Conservation (phyloP, 2,113 vertebrate species). For the Oncorhynchus keta region DNA sequence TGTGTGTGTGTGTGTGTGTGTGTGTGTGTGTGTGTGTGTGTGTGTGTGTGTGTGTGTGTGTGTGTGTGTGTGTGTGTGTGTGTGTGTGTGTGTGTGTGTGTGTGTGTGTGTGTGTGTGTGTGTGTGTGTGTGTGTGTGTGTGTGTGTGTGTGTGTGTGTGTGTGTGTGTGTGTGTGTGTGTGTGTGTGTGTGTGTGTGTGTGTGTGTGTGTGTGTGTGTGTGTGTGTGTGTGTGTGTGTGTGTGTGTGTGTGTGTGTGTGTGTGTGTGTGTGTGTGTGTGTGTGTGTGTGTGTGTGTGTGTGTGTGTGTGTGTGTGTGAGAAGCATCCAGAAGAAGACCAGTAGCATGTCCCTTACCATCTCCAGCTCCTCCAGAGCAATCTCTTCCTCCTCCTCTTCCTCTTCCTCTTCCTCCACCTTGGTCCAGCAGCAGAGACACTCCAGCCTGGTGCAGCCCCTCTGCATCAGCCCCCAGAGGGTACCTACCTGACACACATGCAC, state of each 20-base stretch:
- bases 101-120: background rate
- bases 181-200: conserved; percentile 13
- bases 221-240: conserved; percentile 27
- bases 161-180: conserved; percentile 16
- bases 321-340: conserved; percentile 74
- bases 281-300: background rate
- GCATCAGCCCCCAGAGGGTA: conserved; percentile 65
- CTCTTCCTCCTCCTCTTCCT: conserved; percentile 50
- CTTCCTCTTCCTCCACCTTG: conserved; percentile 51
- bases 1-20: conserved; percentile 15
- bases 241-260: conserved; percentile 5
- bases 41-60: conserved; percentile 24
- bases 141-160: background rate
- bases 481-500: background rate
- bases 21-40: conserved; percentile 17
- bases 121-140: background rate
- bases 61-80: conserved; percentile 25
- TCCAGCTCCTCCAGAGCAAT: conserved; percentile 64
- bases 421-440: conserved; percentile 64
- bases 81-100: conserved; percentile 1
- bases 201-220: conserved; percentile 22
- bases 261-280: background rate
- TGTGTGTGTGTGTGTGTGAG: conserved; percentile 5
- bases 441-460: conserved; percentile 66
- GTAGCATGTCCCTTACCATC: conserved; percentile 76